These are phyloP conservation scores for Caranx ignobilis DNA, from an alignment of 2,113 vertebrate species.

Conservation along the genomic window DNA sequence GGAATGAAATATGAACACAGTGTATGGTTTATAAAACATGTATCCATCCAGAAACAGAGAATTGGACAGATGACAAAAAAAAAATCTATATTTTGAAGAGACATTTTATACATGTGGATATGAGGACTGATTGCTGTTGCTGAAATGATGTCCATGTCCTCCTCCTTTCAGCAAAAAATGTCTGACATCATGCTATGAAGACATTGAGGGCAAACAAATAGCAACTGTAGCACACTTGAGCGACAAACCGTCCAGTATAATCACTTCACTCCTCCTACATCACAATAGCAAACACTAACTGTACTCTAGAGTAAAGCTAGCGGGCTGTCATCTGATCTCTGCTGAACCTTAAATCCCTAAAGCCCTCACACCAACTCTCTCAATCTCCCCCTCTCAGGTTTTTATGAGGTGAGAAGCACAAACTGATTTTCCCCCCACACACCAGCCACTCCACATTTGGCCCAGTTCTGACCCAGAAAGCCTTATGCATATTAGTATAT, in stretches of 20 bases:
- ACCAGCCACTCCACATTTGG: slow-evolving; percentile 5
- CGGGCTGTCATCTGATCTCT: slow-evolving; percentile 53
- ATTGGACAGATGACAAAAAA: slow-evolving; percentile 3
- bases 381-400: slow-evolving; percentile 44
- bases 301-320: slow-evolving; percentile 46
- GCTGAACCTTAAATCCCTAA: slow-evolving; percentile 55
- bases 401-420: slow-evolving; percentile 78
- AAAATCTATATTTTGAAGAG: background rate
- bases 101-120: background rate
- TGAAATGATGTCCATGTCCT: background rate
- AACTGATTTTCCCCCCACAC: slow-evolving; percentile 51
- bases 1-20: slow-evolving; percentile 36
- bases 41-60: slow-evolving; percentile 7
- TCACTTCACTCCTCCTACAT: slow-evolving; percentile 27
- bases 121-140: background rate
- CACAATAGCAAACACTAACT: slow-evolving; percentile 42
- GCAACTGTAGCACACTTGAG: slow-evolving; percentile 1
- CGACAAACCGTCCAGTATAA: slow-evolving; percentile 6
- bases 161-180: background rate
- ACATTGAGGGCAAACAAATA: slow-evolving; percentile 17
- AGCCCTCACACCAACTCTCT: slow-evolving; percentile 44
- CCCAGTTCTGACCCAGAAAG: slow-evolving; percentile 54
- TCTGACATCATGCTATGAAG: background rate
- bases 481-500: slow-evolving; percentile 58
- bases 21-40: slow-evolving; percentile 27